A percentile compares a stretch with the other conserved stretches of the same genome.
These are phyloP conservation scores for Tipula confusa DNA, from an alignment of 2,888 invertebrate species.

Conservation along the genomic window DNA sequence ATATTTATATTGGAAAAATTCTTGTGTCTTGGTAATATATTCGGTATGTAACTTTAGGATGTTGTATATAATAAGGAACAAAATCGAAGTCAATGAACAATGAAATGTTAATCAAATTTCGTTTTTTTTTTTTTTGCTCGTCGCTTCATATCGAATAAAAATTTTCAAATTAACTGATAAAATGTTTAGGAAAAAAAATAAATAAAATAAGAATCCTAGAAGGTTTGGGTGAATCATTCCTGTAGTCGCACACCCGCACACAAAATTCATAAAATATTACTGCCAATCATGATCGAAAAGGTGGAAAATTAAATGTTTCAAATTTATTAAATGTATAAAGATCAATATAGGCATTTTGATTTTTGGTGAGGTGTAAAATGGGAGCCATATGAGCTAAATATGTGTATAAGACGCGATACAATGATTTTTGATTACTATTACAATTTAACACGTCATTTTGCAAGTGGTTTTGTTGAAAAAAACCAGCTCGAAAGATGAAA, in stretches of 20 bases:
- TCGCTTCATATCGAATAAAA: neutral
- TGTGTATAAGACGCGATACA: neutral
- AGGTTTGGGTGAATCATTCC: neutral
- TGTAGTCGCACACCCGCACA: too few relatives aligned
- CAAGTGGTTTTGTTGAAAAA: neutral
- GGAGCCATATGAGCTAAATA: neutral
- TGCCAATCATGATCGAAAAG: conserved; percentile 3
- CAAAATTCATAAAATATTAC: neutral
- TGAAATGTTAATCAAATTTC: conserved; percentile 3
- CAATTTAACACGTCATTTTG: neutral
- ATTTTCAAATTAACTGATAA: neutral
- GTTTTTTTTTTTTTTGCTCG: neutral
- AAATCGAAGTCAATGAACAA: conserved; percentile 12
- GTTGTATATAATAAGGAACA: neutral
- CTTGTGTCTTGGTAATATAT: neutral
- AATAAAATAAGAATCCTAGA: neutral
- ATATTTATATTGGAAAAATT: neutral
- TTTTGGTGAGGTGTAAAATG: neutral
- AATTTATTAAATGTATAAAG: neutral
- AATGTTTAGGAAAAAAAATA: neutral
- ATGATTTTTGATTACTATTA: neutral
- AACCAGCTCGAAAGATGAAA: too few relatives aligned
- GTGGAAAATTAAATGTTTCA: conserved; percentile 12
- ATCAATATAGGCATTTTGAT: neutral
- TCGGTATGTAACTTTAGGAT: neutral